Evolutionary conservation across 2,113 vertebrate genomes (phyloP), one percentile per base, ranked within the genome.

Genomic region (Pygoscelis adeliae): DNA sequence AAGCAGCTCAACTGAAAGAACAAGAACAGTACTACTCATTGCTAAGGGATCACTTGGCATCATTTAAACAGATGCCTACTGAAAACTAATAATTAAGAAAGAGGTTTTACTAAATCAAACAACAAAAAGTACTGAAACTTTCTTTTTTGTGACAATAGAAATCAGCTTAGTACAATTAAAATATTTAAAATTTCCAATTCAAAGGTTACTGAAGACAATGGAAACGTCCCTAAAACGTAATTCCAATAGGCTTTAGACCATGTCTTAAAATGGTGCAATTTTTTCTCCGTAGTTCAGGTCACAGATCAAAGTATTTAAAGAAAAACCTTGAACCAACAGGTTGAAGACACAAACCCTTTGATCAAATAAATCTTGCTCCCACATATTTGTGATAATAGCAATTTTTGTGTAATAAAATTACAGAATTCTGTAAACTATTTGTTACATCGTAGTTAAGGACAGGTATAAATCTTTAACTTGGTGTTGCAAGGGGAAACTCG

Each of bases 11-110:
- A 65, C 29, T 66, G 87, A 91, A 87, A 87, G 69, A 86, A 76
- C 56, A n/a, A 90, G 62, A 74, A 93, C 53, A 94, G 87, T 10
- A 76, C 58, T 69, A 36, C 65, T 46, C 89, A 90, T 50, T 79
- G 52, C 83, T 82, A 89, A 89, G 61, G 77, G 84, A 93, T 76
- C 67, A 59, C 66, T 87, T 59, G 72, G 81, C 81, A 89, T 71
- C 56, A 76, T 29, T 70, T 81, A 72, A 87, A 78, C 26, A 81
- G 69, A 90, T 62, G 58, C 16, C 71, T 80, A 90, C 5, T 95
- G 80, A 94, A 83, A 95, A 69, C 23, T 55, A 63, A 30, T 58
- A 84, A 87, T 44, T 49, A 95, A 90, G 49, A 90, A 91, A 89
- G 59, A 71, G 36, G 5, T 65, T 89, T 87, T 82, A 82, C 36